Evolutionary conservation across 2,888 invertebrate species (phyloP).

Genomic region (Tuberolachnus salignus): DNA sequence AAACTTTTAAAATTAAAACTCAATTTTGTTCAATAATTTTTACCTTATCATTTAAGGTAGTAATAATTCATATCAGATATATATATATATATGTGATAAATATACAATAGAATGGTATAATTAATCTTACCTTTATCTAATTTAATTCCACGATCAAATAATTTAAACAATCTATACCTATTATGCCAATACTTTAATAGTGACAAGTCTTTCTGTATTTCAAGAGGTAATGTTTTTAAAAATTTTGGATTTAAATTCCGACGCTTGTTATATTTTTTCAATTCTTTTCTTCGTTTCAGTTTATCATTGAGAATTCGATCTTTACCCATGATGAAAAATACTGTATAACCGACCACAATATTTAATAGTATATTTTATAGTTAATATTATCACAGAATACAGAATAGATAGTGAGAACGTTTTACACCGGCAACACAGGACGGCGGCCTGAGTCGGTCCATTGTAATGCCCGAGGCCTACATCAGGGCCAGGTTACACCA

Average conservation of each 20-base stretch:
- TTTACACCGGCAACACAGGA: no score
- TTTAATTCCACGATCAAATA: conserved; percentile 88
- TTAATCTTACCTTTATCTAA: conserved; percentile 75
- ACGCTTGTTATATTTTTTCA: conserved; percentile 4
- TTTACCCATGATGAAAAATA: conserved; percentile 19
- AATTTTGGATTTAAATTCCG: background rate
- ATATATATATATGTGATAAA: no score
- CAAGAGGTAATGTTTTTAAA: conserved; percentile 38
- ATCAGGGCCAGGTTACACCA: no score
- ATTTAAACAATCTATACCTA: conserved; percentile 85
- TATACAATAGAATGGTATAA: conserved; percentile 27
- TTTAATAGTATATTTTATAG: no score
- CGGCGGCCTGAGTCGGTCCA: no score
- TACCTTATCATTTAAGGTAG: no score
- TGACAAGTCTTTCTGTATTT: conserved; percentile 63
- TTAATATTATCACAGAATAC: no score
- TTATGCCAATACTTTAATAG: conserved; percentile 87
- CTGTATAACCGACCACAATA: no score
- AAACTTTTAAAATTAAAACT: background rate
- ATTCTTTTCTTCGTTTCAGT: background rate
- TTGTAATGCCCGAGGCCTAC: no score
- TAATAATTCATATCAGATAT: no score
- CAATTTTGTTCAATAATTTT: no score
- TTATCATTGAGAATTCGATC: conserved; percentile 9
- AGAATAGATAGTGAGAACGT: no score